Conservation (phyloP, 2,113 vertebrate species). For the Scomber colias region DNA sequence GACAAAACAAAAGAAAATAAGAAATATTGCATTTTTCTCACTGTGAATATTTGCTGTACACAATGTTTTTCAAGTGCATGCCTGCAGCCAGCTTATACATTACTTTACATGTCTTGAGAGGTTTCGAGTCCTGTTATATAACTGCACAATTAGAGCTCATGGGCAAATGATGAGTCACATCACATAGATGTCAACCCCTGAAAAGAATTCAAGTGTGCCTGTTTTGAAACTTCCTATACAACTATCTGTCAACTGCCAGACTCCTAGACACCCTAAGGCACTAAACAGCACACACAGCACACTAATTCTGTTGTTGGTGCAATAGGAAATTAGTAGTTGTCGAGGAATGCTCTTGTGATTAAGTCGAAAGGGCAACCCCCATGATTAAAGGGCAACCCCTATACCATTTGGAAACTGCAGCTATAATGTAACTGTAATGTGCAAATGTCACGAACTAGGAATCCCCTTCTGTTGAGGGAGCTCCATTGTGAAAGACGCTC, state of each 20-base stretch:
- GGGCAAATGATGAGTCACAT: slow-evolving; percentile 53
- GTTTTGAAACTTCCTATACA: background rate
- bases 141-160: slow-evolving; percentile 1
- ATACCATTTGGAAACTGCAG: slow-evolving; percentile 41
- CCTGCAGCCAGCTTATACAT: background rate
- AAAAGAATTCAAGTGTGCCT: slow-evolving; percentile 25
- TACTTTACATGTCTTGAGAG: background rate
- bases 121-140: slow-evolving; percentile 1
- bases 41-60: background rate
- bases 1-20: background rate
- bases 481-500: slow-evolving; percentile 46
- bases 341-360: slow-evolving; percentile 16
- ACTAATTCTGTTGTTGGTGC: slow-evolving; percentile 52
- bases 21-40: background rate
- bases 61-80: background rate
- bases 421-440: background rate
- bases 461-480: slow-evolving; percentile 55
- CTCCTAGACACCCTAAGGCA: slow-evolving; percentile 22
- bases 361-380: slow-evolving; percentile 18
- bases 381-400: slow-evolving; percentile 15
- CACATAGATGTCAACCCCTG: background rate
- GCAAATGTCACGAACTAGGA: slow-evolving; percentile 29
- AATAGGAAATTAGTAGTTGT: slow-evolving; percentile 18
- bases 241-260: background rate
- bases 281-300: slow-evolving; percentile 15